Base-by-base conservation (phyloP, 2,888 invertebrate species). In the Drosophila birchii region DNA sequence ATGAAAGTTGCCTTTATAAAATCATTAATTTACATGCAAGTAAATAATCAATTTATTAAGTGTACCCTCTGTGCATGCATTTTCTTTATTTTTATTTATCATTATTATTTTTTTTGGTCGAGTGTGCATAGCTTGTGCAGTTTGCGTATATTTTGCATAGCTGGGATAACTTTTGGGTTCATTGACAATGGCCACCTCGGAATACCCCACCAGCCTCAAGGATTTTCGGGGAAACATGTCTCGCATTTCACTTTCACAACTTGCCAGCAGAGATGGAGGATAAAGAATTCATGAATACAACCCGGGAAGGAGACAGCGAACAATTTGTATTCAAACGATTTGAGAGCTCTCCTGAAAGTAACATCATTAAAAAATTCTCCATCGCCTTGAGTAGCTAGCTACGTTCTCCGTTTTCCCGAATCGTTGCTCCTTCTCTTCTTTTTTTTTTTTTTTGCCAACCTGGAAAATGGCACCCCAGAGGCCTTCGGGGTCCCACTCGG, bases 211-310 rank as follows among this genome's bases (percentile, higher is more conserved):
- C 54, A 56, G 68, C 55, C 68, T 38, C 69, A 49, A 64, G 64
- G 67, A 66, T 67, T 53, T 66, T 67, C 38, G 64, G 36, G 57
- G 69, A 44, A 51, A 51, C 57, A 56, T 62, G 69, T 75, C 78
- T 81, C 66, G 66, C 86, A 82, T 82, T 85, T 85, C 82, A 81
- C 82, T 82, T 82, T 81, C 75, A 71, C 78, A 81, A 79, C 80
- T 78, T 81, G 80, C 72, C 76, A 79, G 47, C 69, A 54, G 26
- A 58, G 69, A 53, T 45, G n/a, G 29, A 62, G 78, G 78, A 86
- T 82, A 78, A 86, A 80, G 80, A 86, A 82, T 86, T 86, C 83
- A 86, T 80, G 86, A 83, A 81, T 62, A 79, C 73, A 72, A 76
- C 75, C 59, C n/a, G 20, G 32, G 57, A 61, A 36, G 66, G 47